Conservation (phyloP, 2,113 vertebrate species). For the Macrotus californicus region DNA sequence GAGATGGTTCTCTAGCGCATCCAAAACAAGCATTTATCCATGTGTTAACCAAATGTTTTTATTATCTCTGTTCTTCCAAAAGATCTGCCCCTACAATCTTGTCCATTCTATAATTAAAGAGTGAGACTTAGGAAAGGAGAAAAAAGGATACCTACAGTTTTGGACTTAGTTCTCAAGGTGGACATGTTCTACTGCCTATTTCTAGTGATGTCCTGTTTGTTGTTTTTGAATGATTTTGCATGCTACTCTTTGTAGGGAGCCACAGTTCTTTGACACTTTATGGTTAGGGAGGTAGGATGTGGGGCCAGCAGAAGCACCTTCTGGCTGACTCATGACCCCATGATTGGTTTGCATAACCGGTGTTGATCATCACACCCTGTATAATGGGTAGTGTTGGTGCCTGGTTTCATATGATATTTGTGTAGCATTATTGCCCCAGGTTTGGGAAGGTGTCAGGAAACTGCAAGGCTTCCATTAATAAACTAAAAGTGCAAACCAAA, state of each 20-base stretch:
- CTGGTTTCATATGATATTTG: neutral
- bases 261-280: neutral
- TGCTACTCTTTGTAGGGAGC: neutral
- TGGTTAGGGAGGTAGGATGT: neutral
- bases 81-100: neutral
- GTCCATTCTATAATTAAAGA: neutral
- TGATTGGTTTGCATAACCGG: neutral
- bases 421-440: neutral
- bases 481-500: constrained; percentile 9
- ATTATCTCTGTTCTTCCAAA: neutral
- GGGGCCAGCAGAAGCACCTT: neutral
- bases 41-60: neutral
- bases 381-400: neutral
- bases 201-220: neutral
- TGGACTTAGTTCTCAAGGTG: neutral
- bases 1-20: neutral
- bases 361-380: neutral
- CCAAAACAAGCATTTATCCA: neutral
- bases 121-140: neutral
- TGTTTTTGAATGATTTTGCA: neutral
- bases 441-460: constrained; percentile 6
- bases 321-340: neutral
- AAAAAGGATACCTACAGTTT: neutral
- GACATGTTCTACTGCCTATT: neutral
- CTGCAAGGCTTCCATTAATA: neutral